These are phyloP conservation scores for Aythya baeri DNA, from an alignment of 2,113 vertebrate genomes.

Conservation along the genomic window DNA sequence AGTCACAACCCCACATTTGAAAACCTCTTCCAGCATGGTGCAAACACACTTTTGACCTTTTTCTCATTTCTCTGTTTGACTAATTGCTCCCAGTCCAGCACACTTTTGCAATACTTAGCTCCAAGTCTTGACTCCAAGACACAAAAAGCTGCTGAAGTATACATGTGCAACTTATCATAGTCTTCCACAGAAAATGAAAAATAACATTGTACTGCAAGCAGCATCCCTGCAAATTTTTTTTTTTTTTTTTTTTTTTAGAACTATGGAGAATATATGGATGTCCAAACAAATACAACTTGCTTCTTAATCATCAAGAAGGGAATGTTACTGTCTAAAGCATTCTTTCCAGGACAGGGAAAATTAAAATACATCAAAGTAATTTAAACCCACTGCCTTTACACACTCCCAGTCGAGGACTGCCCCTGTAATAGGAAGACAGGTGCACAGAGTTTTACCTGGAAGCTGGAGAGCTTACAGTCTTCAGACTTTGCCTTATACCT, in stretches of 20 bases:
- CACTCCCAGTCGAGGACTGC: background rate
- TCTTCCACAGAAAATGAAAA: background rate
- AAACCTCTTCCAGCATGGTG: background rate
- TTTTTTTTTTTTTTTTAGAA: background rate
- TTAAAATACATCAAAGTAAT: background rate
- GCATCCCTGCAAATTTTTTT: background rate
- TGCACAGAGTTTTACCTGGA: background rate
- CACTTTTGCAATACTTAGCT: background rate
- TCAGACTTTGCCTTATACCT: background rate
- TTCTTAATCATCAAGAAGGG: background rate
- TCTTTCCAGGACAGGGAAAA: background rate
- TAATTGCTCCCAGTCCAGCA: background rate
- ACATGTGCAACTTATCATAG: background rate
- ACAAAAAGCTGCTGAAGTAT: background rate
- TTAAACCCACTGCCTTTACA: background rate
- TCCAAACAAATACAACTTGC: background rate
- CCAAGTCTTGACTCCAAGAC: background rate
- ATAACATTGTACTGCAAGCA: background rate
- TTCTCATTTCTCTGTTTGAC: background rate
- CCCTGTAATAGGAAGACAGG: background rate
- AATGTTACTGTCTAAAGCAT: background rate
- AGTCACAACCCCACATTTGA: background rate
- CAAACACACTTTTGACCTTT: background rate
- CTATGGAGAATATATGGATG: background rate
- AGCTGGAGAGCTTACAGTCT: background rate